phyloP scores from a whole-genome alignment of 2,113 vertebrate genomes.

The Oncorhynchus masou region DNA sequence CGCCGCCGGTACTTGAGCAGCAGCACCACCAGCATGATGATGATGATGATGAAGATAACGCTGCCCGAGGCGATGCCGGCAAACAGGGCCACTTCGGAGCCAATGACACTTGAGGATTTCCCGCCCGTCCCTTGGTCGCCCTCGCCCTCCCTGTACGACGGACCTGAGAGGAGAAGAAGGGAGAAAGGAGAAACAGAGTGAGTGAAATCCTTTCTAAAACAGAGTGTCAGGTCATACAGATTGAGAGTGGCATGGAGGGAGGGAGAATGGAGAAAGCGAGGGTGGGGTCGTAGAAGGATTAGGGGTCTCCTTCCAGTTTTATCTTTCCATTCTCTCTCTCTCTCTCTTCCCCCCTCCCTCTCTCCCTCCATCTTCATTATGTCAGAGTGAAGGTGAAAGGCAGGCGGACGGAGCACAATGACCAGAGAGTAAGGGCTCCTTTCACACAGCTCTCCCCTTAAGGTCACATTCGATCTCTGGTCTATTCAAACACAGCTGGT shows the following conservation, averaged over 20 bases:
- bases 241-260: background rate
- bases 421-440: slow-evolving; percentile 20
- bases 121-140: slow-evolving; percentile 66
- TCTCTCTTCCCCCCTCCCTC: background rate
- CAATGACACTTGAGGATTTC: slow-evolving; percentile 85
- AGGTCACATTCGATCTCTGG: slow-evolving; percentile 47
- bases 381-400: slow-evolving; percentile 8
- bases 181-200: slow-evolving; percentile 19
- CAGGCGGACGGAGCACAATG: background rate
- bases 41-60: slow-evolving; percentile 97
- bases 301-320: background rate
- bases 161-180: slow-evolving; percentile 34
- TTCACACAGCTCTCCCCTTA: slow-evolving; percentile 24
- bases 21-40: slow-evolving; percentile 95
- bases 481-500: slow-evolving; percentile 49
- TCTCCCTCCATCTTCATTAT: slow-evolving; percentile 7
- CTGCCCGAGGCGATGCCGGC: slow-evolving; percentile 94
- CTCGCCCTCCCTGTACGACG: slow-evolving; percentile 34
- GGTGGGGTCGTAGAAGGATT: background rate
- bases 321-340: background rate
- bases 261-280: background rate
- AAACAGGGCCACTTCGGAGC: slow-evolving; percentile 96
- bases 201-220: background rate
- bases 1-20: slow-evolving; percentile 94
- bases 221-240: background rate